Percentiles rank a stretch among this genome's conserved stretches.
These are phyloP conservation scores for Halcyon badia DNA, from an alignment of 2,797 vertebrate genomes.

Conservation along the genomic window DNA sequence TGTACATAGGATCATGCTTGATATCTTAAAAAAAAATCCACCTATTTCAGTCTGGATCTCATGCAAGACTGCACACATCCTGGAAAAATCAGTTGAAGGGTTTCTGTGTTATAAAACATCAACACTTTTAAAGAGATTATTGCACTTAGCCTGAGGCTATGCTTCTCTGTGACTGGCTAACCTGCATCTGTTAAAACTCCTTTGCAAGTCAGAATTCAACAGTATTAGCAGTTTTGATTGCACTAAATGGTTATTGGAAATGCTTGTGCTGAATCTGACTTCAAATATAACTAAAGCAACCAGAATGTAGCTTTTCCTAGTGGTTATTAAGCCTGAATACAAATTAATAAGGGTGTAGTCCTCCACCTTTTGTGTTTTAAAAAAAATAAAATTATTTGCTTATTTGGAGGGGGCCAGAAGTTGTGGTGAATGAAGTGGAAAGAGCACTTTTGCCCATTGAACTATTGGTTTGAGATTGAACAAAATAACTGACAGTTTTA, in stretches of 20 bases:
- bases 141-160: constrained; percentile 17
- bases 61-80: not conserved
- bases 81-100: constrained; percentile 24
- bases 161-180: not conserved
- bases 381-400: not conserved
- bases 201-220: constrained; percentile 4
- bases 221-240: not conserved
- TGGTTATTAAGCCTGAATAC: not conserved
- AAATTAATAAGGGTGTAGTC: not conserved
- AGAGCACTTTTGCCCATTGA: not conserved
- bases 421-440: not conserved
- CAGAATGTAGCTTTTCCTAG: not conserved
- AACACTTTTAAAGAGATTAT: not conserved
- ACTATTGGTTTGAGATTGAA: not conserved
- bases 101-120: not conserved
- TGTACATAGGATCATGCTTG: not conserved
- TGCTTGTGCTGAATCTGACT: not conserved
- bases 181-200: constrained; percentile 19
- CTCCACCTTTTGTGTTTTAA: not conserved
- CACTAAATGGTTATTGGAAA: not conserved
- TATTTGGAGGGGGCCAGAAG: not conserved
- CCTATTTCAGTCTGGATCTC: not conserved
- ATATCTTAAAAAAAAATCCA: constrained; percentile 4
- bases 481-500: not conserved
- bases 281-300: not conserved